Evolutionary conservation across 2,888 invertebrate species (phyloP).

Genomic region (Trachelus stipa): DNA sequence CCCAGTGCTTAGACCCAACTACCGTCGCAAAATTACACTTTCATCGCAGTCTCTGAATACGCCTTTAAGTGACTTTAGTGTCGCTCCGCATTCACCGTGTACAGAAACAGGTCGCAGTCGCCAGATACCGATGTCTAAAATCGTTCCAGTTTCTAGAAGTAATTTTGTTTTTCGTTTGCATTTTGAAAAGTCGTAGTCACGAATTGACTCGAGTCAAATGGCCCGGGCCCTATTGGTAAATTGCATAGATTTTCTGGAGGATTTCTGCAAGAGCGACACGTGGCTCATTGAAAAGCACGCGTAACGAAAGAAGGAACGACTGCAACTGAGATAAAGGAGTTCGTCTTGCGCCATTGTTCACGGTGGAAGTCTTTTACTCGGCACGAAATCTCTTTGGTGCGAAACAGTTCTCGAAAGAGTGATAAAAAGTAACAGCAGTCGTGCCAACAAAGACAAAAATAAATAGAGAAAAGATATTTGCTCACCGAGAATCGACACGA

Average conservation of each 20-base stretch:
- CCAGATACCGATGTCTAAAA: not conserved
- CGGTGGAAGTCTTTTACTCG: not conserved
- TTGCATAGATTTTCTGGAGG: not conserved
- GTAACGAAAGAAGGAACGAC: not conserved
- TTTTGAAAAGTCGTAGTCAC: not conserved
- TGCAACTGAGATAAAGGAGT: not conserved
- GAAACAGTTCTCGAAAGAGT: not conserved
- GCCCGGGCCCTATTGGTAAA: not conserved
- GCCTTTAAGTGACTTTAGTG: not conserved
- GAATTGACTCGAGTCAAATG: not conserved
- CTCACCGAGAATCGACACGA: conserved; percentile 73
- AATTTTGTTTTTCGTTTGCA: not conserved
- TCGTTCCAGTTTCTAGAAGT: not conserved
- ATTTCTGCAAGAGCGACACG: not conserved
- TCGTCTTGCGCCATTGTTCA: not conserved
- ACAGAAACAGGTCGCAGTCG: not conserved
- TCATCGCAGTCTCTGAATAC: not conserved
- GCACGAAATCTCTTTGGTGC: not conserved
- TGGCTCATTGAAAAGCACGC: not conserved
- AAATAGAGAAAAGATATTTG: conserved; percentile 5
- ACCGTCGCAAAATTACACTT: not conserved
- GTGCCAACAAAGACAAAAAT: not conserved
- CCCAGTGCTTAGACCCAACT: not conserved
- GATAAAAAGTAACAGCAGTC: not conserved
- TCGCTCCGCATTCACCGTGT: not conserved